These are phyloP conservation scores for Nymphalis io DNA, from an alignment of 1,140 invertebrate species.

Conservation along the genomic window DNA sequence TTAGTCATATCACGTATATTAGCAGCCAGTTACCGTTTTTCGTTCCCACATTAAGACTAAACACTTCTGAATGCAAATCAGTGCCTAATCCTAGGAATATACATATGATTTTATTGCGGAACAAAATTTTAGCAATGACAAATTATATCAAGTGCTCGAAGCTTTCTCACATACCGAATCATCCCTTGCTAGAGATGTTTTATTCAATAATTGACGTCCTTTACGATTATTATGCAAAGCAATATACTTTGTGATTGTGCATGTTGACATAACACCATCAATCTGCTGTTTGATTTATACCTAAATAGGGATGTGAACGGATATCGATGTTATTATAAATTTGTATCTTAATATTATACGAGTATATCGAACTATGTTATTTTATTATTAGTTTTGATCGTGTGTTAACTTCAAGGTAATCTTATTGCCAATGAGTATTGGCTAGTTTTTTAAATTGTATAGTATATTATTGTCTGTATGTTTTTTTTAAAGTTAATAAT, in stretches of 20 bases:
- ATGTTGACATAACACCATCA: conserved; percentile 78
- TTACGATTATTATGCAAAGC: conserved; percentile 74
- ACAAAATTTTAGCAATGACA: conserved; percentile 67
- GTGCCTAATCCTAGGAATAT: conserved; percentile 53
- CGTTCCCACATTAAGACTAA: conserved; percentile 46
- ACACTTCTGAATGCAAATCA: conserved; percentile 52
- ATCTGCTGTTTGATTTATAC: conserved; percentile 72
- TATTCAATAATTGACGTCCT: conserved; percentile 74
- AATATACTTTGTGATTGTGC: conserved; percentile 62
- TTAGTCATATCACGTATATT: conserved; percentile 12
- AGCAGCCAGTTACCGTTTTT: conserved; percentile 2
- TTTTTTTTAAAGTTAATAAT: no score
- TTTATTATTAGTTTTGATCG: no score
- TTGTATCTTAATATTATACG: no score
- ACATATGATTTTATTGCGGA: conserved; percentile 48
- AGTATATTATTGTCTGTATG: no score
- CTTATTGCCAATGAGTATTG: no score
- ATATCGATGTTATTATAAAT: conserved; percentile 39
- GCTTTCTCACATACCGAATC: conserved; percentile 63
- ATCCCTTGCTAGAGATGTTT: conserved; percentile 61
- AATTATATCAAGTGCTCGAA: conserved; percentile 52
- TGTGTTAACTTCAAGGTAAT: no score
- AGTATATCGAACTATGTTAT: no score
- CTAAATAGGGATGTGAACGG: conserved; percentile 39
- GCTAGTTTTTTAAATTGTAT: no score